phyloP scores from a whole-genome alignment of 2,797 vertebrate genomes.

The Tragopan temminckii region DNA sequence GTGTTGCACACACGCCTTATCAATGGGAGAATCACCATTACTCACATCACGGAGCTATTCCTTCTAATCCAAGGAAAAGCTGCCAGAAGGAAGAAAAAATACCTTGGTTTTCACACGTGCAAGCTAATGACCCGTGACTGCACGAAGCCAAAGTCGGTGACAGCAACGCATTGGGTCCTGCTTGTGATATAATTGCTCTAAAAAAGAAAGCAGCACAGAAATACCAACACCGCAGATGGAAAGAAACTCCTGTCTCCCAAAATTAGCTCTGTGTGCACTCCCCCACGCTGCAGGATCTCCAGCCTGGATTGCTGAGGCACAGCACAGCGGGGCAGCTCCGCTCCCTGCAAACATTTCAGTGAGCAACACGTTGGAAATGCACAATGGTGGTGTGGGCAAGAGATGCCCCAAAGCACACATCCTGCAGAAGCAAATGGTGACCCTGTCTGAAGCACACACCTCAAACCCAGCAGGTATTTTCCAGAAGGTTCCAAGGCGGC shows the following conservation, averaged over 20 bases:
- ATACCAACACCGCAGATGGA: neutral
- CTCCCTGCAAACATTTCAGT: neutral
- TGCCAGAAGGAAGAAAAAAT: constrained; percentile 1
- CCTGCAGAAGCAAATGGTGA: neutral
- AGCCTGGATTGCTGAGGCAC: accelerated
- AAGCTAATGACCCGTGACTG: neutral
- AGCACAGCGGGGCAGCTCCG: neutral
- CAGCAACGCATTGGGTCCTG: neutral
- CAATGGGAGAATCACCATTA: neutral
- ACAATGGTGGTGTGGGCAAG: neutral
- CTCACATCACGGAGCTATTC: neutral
- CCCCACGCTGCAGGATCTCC: neutral
- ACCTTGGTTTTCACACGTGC: neutral
- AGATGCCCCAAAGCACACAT: neutral
- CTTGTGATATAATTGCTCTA: neutral
- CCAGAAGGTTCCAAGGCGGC: neutral
- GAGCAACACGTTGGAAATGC: neutral
- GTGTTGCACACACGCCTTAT: neutral
- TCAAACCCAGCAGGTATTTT: neutral
- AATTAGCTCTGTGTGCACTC: neutral
- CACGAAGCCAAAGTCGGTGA: neutral
- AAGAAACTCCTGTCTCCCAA: neutral
- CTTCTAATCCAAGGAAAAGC: neutral
- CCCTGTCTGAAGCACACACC: neutral
- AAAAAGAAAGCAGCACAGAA: neutral